Percentiles rank a stretch among this genome's conserved stretches.
Evolutionary conservation across 2,888 invertebrate genomes (phyloP).

Genomic region (Cenopis cana): DNA sequence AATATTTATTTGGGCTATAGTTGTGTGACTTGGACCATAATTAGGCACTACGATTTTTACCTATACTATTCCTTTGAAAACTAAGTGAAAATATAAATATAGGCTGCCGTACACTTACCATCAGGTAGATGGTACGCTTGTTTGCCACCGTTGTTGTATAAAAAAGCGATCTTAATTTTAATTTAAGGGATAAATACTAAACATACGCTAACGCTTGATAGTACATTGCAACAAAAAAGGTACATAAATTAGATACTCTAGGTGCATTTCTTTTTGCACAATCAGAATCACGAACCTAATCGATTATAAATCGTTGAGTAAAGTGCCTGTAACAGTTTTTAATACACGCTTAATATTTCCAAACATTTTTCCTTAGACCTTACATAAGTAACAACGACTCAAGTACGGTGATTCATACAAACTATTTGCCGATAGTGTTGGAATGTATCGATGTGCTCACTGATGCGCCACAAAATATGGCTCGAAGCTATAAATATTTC

Average conservation of each 20-base stretch:
- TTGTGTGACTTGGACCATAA: background rate
- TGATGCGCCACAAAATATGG: slow-evolving; percentile 33
- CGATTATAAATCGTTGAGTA: background rate
- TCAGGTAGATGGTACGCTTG: too few relatives aligned
- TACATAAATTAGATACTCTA: background rate
- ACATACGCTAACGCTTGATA: too few relatives aligned
- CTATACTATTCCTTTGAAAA: too few relatives aligned
- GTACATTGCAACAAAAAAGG: background rate
- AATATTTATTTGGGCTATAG: too few relatives aligned
- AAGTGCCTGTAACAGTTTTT: background rate
- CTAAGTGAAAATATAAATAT: too few relatives aligned
- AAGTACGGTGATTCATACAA: slow-evolving; percentile 24
- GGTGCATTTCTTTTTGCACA: background rate
- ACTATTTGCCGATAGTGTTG: slow-evolving; percentile 24
- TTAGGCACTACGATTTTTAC: background rate
- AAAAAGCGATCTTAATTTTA: too few relatives aligned
- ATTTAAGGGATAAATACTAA: too few relatives aligned
- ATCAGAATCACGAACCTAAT: background rate
- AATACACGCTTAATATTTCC: slow-evolving; percentile 5
- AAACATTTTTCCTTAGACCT: slow-evolving; percentile 16
- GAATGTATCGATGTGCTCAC: slow-evolving; percentile 30
- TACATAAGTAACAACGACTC: slow-evolving; percentile 5
- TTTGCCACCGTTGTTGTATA: too few relatives aligned
- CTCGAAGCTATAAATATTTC: slow-evolving; percentile 19
- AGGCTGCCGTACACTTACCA: too few relatives aligned